phyloP scores from a whole-genome alignment of 1,140 invertebrate genomes.

The Chlorops oryzae region DNA sequence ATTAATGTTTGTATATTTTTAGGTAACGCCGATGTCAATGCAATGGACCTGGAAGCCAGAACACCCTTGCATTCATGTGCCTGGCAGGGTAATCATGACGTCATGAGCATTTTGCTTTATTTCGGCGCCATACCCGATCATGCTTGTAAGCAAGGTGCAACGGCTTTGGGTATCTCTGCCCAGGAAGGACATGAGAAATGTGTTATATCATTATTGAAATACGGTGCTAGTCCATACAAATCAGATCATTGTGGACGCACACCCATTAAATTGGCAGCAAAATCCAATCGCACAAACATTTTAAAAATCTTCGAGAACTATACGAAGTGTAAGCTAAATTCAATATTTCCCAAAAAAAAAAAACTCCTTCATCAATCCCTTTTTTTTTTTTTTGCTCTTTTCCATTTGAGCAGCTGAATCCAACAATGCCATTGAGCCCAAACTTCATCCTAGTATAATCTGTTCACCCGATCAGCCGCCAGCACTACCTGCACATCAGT shows the following conservation, averaged over 20 bases:
- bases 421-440: conserved; percentile 41
- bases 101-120: conserved; percentile 74
- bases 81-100: conserved; percentile 85
- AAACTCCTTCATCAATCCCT: not conserved
- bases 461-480: conserved; percentile 45
- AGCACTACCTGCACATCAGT: conserved; percentile 38
- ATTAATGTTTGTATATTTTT: conserved; percentile 1
- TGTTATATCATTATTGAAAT: conserved; percentile 76
- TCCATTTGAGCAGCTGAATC: conserved; percentile 32
- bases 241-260: conserved; percentile 81
- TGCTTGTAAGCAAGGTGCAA: conserved; percentile 90
- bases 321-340: conserved; percentile 38
- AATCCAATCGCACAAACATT: conserved; percentile 50
- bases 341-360: too few relatives aligned
- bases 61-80: conserved; percentile 90
- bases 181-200: conserved; percentile 90
- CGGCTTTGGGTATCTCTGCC: conserved; percentile 77
- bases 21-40: conserved; percentile 76
- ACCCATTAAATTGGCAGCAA: conserved; percentile 54
- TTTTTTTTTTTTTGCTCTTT: not conserved
- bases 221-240: conserved; percentile 86
- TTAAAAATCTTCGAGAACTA: conserved; percentile 46
- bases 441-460: conserved; percentile 44
- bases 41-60: conserved; percentile 80
- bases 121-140: conserved; percentile 77